Base-by-base conservation (phyloP, 1,140 invertebrate species). In the Drosophila nasuta region DNA sequence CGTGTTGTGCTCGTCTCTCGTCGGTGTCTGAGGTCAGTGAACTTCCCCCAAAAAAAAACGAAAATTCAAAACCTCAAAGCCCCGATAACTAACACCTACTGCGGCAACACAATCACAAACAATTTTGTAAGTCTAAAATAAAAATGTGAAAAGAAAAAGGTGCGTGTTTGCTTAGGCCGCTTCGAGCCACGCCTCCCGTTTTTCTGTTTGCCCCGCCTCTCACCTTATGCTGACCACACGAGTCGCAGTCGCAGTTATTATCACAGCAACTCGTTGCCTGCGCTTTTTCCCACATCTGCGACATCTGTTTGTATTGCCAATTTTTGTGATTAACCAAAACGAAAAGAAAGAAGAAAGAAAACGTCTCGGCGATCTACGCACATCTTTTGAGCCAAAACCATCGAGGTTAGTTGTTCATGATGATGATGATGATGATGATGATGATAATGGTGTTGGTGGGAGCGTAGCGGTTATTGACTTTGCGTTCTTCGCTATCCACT, bases 121-220 rank as follows among this genome's bases (percentile, higher is more conserved):
- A 20, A 20, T 20, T 20, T 20, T 20, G 20, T 20, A 20, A 20
- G 20, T 20, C 20, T 20, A 20, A 20, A 20, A 20, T 17, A 54
- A 15, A 54, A 48, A 20, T 15, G 45, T 48, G 15, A 15, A 25
- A 57, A 25, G 59, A 79, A 46, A 68, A 69, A 75, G 69, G 71
- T 87, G 77, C 83, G 83, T 88, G 81, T 88, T 88, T 89, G 62
- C 69, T 89, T 88, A 88, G 85, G 85, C 81, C 71, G 41, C 5
- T n/a, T 5, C 41, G 5, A 4, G 41, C 41, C 41, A 13, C 41
- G 41, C 41, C n/a, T 38, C 1, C 41, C n/a, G 5, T 7, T 3
- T 13, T 43, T 43, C 13, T 10, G 6, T n/a, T 41, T 41, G 38
- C 7, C 38, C 25, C 46, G 7, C 46, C 46, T 48, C 46, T 48